Evolutionary conservation across 1,140 invertebrate genomes (phyloP).

Genomic region (Sarcophaga peregrina): DNA sequence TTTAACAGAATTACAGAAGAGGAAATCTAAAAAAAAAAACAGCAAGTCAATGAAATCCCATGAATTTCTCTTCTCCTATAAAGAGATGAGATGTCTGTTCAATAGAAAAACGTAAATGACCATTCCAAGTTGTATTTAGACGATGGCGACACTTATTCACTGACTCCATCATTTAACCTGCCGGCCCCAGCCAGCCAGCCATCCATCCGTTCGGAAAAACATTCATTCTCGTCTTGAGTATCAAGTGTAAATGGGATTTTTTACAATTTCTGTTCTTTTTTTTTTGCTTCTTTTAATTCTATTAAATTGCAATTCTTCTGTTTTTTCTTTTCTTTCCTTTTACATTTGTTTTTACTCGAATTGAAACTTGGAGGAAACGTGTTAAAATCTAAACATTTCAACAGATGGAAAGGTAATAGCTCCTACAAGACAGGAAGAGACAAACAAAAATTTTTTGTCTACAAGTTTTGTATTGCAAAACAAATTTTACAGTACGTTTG

Average conservation of each 20-base stretch:
- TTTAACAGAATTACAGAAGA: no score
- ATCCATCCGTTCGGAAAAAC: neutral
- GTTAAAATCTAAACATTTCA: neutral
- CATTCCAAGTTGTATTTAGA: neutral
- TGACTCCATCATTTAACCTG: neutral
- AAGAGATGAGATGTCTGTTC: no score
- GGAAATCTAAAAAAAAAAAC: no score
- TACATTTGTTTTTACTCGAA: neutral
- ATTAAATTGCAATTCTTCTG: neutral
- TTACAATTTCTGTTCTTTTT: neutral
- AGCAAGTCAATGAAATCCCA: no score
- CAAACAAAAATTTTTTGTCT: no score
- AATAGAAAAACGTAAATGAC: neutral
- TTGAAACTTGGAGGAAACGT: neutral
- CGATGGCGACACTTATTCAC: neutral
- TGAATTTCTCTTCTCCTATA: no score
- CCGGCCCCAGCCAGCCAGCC: neutral
- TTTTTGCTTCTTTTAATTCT: neutral
- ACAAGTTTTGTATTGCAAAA: no score
- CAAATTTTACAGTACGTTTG: no score
- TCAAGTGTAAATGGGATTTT: slow-evolving; percentile 8
- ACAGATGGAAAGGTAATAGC: neutral
- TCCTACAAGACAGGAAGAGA: neutral
- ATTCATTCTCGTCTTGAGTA: neutral
- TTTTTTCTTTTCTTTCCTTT: neutral